Conservation (phyloP, 2,113 vertebrate genomes). For the Rhinoptilus africanus region DNA sequence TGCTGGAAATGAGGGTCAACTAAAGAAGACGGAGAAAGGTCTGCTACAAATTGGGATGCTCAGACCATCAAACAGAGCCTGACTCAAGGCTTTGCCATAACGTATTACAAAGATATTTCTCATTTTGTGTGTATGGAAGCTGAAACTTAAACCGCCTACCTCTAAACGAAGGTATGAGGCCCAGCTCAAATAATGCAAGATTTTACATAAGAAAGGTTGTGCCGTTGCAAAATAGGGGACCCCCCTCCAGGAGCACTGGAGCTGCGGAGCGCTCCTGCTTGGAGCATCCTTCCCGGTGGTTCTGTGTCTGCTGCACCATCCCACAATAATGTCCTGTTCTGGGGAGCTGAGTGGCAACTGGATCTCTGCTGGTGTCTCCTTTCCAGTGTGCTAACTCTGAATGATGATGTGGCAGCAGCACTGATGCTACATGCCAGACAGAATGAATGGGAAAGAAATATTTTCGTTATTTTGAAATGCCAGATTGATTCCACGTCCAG, state of each 20-base stretch:
- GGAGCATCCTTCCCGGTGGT: neutral
- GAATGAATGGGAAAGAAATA: slow-evolving; percentile 40
- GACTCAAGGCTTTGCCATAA: neutral
- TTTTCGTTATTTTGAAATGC: slow-evolving; percentile 50
- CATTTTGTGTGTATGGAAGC: neutral
- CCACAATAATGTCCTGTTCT: neutral
- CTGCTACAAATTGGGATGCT: neutral
- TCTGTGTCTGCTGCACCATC: neutral
- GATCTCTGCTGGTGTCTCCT: neutral
- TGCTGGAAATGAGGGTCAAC: neutral
- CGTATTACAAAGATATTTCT: neutral
- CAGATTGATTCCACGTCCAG: slow-evolving; percentile 25
- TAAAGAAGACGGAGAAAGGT: neutral
- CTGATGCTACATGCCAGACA: neutral
- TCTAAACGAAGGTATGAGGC: neutral
- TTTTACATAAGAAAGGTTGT: neutral
- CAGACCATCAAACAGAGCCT: neutral
- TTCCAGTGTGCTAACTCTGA: neutral
- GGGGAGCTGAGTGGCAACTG: neutral
- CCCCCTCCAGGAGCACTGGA: neutral
- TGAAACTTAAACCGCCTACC: neutral
- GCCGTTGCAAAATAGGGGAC: neutral
- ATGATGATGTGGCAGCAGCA: neutral
- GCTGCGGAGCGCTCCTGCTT: neutral
- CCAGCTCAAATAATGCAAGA: neutral